Percentiles rank a stretch among this genome's conserved stretches.
These are phyloP conservation scores for Trissolcus basalis DNA, from an alignment of 1,140 invertebrate species.

Conservation along the genomic window DNA sequence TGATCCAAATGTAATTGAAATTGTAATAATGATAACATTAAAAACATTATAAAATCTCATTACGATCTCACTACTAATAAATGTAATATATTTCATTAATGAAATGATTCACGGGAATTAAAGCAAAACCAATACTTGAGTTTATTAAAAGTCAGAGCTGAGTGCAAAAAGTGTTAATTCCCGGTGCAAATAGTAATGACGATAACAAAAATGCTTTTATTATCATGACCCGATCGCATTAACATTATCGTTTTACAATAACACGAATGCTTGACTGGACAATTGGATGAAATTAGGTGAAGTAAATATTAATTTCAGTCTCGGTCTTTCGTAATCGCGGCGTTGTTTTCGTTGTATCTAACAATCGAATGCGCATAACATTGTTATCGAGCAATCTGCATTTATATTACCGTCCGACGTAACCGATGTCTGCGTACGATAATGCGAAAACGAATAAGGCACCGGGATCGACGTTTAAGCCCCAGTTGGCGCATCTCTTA, in stretches of 20 bases:
- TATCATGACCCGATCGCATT: background rate
- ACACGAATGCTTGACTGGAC: background rate
- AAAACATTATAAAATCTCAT: too few relatives aligned
- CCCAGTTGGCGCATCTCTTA: slow-evolving; percentile 42
- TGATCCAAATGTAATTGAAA: too few relatives aligned
- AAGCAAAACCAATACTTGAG: too few relatives aligned
- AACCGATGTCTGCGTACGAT: slow-evolving; percentile 44
- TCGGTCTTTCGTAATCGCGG: slow-evolving; percentile 8
- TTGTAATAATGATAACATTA: too few relatives aligned
- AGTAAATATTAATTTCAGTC: slow-evolving; percentile 12
- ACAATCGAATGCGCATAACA: slow-evolving; percentile 30
- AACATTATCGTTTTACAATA: background rate
- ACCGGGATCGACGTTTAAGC: slow-evolving; percentile 25
- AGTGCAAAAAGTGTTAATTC: too few relatives aligned
- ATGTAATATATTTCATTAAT: too few relatives aligned
- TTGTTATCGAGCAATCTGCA: slow-evolving; percentile 43
- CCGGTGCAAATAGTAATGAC: too few relatives aligned
- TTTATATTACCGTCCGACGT: slow-evolving; percentile 35
- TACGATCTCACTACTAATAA: too few relatives aligned
- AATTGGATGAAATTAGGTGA: slow-evolving; percentile 39
- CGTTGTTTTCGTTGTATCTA: slow-evolving; percentile 30
- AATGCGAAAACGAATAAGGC: slow-evolving; percentile 30
- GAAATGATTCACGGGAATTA: too few relatives aligned
- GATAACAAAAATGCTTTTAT: background rate
- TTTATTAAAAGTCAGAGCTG: too few relatives aligned